Evolutionary conservation across 2,113 vertebrate species (phyloP).

Genomic region (Penelope pileata): DNA sequence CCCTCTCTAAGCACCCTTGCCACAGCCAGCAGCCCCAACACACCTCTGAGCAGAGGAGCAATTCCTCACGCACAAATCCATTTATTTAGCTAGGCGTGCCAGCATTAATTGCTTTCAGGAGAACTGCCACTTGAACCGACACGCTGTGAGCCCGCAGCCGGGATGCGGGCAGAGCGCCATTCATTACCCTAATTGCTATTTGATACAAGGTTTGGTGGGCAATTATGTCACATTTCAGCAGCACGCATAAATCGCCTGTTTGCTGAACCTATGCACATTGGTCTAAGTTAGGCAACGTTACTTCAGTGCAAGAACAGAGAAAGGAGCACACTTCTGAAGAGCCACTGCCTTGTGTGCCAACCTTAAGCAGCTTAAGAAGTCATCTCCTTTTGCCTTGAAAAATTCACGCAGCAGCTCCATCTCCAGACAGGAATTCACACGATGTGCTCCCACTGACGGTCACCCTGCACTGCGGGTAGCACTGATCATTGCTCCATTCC

Average conservation of each 20-base stretch:
- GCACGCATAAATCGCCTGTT: neutral
- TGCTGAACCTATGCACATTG: neutral
- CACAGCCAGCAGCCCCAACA: neutral
- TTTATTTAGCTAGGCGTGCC: neutral
- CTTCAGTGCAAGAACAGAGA: neutral
- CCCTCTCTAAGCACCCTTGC: fast-evolving
- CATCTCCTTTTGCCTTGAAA: neutral
- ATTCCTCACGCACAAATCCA: neutral
- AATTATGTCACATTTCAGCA: neutral
- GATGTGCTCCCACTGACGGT: too few species aligned
- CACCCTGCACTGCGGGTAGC: fast-evolving
- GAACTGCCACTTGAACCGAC: neutral
- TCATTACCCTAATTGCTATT: neutral
- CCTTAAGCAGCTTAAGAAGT: neutral
- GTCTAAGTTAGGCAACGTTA: neutral
- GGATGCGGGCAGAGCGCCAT: neutral
- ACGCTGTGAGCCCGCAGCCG: fast-evolving
- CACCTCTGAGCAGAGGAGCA: fast-evolving
- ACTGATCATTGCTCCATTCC: neutral
- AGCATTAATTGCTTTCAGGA: neutral
- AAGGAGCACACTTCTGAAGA: neutral
- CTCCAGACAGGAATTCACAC: neutral
- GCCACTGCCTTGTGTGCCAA: neutral
- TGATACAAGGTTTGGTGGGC: neutral
- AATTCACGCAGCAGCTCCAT: neutral